Evolutionary conservation across 2,797 vertebrate species (phyloP).

Genomic region (Coregonus sp.): DNA sequence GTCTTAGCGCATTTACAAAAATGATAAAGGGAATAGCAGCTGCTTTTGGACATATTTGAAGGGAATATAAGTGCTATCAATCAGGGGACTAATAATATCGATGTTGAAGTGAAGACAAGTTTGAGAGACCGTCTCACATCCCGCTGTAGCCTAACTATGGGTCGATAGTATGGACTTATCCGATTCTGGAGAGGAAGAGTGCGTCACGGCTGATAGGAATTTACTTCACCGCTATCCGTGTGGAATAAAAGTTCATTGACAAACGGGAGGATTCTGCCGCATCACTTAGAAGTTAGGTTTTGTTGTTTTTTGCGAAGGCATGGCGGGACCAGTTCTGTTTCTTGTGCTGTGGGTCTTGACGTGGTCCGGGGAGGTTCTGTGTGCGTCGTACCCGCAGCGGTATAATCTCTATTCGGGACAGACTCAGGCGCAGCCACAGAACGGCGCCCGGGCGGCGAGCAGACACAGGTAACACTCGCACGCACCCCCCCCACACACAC

Average conservation of each 20-base stretch:
- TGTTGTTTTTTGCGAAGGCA: constrained; percentile 14
- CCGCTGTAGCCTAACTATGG: constrained; percentile 29
- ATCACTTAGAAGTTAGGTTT: background rate
- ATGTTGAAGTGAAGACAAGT: constrained; percentile 12
- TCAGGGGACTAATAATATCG: background rate
- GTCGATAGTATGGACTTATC: constrained; percentile 43
- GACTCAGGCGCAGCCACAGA: constrained; percentile 34
- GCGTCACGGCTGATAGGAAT: constrained; percentile 16
- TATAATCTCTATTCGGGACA: constrained; percentile 54
- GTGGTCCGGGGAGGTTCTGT: constrained; percentile 35
- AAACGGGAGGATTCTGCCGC: constrained; percentile 1
- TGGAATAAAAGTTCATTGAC: constrained; percentile 29
- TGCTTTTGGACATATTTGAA: constrained; percentile 13
- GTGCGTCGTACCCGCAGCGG: constrained; percentile 50
- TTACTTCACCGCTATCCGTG: constrained; percentile 10
- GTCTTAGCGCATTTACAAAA: constrained; percentile 17
- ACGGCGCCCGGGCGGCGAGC: constrained; percentile 47
- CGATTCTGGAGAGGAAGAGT: constrained; percentile 25
- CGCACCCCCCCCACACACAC: background rate
- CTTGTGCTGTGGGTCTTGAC: constrained; percentile 31
- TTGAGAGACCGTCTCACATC: background rate
- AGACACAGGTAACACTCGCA: constrained; percentile 51
- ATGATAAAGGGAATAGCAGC: constrained; percentile 13
- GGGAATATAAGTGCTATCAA: constrained; percentile 15
- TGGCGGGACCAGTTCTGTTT: constrained; percentile 27